Evolutionary conservation across 2,888 invertebrate genomes (phyloP), one percentile per base, ranked within the genome.

Genomic region (Beris chalybata): DNA sequence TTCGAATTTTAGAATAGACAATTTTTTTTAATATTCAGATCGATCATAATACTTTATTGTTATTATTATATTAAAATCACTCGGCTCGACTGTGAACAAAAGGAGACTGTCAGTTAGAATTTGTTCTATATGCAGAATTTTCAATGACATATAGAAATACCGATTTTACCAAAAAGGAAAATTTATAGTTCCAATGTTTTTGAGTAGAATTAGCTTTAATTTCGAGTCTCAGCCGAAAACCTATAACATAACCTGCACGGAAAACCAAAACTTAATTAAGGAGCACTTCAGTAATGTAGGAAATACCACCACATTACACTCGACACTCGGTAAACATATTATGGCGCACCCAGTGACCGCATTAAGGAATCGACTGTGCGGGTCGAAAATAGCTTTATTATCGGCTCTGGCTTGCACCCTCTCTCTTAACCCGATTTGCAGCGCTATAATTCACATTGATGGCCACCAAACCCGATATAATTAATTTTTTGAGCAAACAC

Each of bases 401-500:
- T 61, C 61, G 38, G 61, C 50, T 61, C 61, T 50, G 50, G 61
- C 52, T 61, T 45, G n/a, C 52, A 38, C 9, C 38, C 38, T 3
- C 38, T 38, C 61, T 61, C 52, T 38, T 43, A 61, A 61, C 61
- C 47, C 61, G 52, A 61, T 52, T 61, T 22, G 22, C 61, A 61
- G 64, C 66, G 67, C 66, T 64, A 66, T 69, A 69, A 67, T 69
- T 67, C 64, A 66, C 67, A 66, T 59, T 67, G 59, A 69, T 67
- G 63, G 67, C 59, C 64, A 48, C 50, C 63, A 64, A 64, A 66
- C 67, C 64, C 65, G 58, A 63, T 68, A 53, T 70, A 70, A 70
- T 68, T 69, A 69, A 69, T 69, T 70, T 70, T 67, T 69, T 69
- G 66, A 69, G 64, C 65, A 70, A 69, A 67, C 67, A 69, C 53